Conservation (phyloP, 2,113 vertebrate species). For the Sinosuthora webbiana region DNA sequence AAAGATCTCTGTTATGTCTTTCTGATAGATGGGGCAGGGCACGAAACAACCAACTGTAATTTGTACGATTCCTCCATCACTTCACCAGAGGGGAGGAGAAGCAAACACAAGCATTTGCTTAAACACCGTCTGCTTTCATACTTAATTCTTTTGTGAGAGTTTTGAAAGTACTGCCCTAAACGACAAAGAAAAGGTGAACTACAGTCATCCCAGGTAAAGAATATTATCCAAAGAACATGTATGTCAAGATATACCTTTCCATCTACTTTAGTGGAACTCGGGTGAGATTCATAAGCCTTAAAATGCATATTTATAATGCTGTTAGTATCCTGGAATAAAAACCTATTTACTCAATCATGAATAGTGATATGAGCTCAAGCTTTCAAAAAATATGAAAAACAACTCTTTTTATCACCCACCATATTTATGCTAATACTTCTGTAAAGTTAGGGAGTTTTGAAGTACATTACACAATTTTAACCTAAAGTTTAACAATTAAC, state of each 20-base stretch:
- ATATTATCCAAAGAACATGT: neutral
- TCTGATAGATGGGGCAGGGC: neutral
- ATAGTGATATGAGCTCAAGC: conserved; percentile 30
- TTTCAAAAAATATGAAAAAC: conserved; percentile 38
- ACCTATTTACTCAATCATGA: conserved; percentile 37
- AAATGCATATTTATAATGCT: conserved; percentile 15
- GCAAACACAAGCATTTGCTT: neutral
- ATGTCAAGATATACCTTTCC: neutral
- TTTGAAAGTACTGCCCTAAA: neutral
- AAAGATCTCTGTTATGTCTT: neutral
- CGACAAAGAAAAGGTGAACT: neutral
- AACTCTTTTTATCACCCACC: conserved; percentile 11
- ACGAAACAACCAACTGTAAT: neutral
- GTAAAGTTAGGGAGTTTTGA: neutral
- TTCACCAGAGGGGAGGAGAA: neutral
- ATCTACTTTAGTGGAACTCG: neutral
- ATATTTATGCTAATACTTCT: conserved; percentile 5
- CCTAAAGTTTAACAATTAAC: conserved; percentile 39
- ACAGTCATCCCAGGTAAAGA: neutral
- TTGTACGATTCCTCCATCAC: neutral
- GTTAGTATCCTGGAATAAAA: conserved; percentile 8
- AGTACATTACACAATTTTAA: neutral
- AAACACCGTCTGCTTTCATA: neutral
- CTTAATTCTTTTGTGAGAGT: neutral
- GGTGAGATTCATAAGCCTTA: neutral